Percentiles rank a stretch among this genome's conserved stretches.
Evolutionary conservation across 2,797 vertebrate genomes (phyloP).

Genomic region (Labroides dimidiatus): DNA sequence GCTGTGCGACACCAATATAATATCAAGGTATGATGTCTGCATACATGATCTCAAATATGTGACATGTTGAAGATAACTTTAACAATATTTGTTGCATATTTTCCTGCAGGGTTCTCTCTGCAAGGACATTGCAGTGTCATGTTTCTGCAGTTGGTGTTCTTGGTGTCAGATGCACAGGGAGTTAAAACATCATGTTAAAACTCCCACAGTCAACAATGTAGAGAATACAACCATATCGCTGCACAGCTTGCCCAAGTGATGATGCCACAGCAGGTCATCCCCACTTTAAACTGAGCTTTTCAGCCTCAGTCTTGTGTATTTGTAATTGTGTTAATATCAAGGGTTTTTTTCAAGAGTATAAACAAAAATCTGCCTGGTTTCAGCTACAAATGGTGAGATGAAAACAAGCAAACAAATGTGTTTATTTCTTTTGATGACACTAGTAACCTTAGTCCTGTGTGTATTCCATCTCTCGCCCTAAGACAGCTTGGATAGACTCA

Average conservation of each 20-base stretch:
- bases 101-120: conserved; percentile 70
- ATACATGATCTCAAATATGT: neutral
- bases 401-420: no score
- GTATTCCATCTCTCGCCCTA: no score
- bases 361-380: no score
- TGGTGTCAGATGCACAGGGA: conserved; percentile 82
- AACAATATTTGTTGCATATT: neutral
- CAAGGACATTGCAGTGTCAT: conserved; percentile 62
- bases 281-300: neutral
- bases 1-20: conserved; percentile 50
- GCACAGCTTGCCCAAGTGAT: conserved; percentile 21
- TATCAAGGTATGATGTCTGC: conserved; percentile 53
- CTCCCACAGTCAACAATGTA: neutral
- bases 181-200: conserved; percentile 31
- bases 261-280: accelerated
- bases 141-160: conserved; percentile 63
- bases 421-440: no score
- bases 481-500: no score
- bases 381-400: no score
- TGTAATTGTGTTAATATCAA: no score
- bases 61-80: no score
- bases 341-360: no score
- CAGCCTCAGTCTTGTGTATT: neutral
- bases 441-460: no score
- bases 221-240: neutral